Evolutionary conservation across 2,797 vertebrate genomes (phyloP), one percentile per base, ranked within the genome.

Genomic region (Neosilurus hyrtlii): DNA sequence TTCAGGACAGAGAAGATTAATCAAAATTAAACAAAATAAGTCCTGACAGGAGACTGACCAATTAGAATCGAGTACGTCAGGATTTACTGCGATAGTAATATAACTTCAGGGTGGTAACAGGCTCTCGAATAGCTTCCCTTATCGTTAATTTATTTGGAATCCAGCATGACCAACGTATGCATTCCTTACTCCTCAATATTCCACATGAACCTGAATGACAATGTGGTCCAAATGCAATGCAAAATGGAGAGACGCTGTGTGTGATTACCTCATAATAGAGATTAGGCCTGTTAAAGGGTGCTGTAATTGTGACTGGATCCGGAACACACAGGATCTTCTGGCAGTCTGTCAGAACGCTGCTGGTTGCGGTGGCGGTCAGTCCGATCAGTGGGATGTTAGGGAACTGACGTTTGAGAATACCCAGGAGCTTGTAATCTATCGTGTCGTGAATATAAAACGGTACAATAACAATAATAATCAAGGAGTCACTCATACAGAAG

Each of bases 331-430:
- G 87, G 90, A 99, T 99, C 88, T 95, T 96, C 90, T 96, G 95
- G 52, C 96, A 98, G 89, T 99, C 98, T 86, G 95, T 94, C 84
- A 99, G 91, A 85, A 99, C 94, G 0, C 93, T 94, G 86, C 93
- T 95, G 56, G 98, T 99, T 14, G 98, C 98, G 0, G 98, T 99
- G 87, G 97, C 98, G 0, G 98, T 99, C 88, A 99, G 92, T 12
- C 98, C 97, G 1, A 98, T 92, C 80, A 99, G 89, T 0, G 97
- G 95, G 0, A 95, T 90, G 2, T 90, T 95, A 22, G 97, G 95
- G 88, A 99, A 99, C 89, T 99, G 98, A 12, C 98, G 95, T 90
- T 99, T 99, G 89, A 99, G 91, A 88, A 99, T 98, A 10, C 97
- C 98, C 82, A 99, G 93, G n/a, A 96, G 92, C 80, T 99, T 99